A percentile compares a stretch with the other conserved stretches of the same genome.
Conservation (phyloP, 1,140 invertebrate genomes). For the Procambarus clarkii region DNA sequence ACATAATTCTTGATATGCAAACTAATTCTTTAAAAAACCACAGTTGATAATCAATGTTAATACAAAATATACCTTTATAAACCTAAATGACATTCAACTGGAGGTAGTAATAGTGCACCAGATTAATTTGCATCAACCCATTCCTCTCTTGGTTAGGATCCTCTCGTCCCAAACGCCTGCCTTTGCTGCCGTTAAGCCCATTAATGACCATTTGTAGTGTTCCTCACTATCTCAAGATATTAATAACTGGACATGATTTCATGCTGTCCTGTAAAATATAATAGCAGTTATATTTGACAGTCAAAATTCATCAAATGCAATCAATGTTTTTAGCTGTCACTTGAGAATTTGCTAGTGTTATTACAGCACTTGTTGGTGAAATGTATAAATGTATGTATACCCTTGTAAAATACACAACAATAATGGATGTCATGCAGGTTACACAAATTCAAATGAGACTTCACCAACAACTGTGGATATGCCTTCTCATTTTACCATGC, state of each 20-base stretch:
- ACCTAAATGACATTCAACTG: slow-evolving; percentile 14
- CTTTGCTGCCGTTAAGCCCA: background rate
- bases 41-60: slow-evolving; percentile 2
- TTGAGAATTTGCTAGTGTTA: background rate
- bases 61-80: slow-evolving; percentile 16
- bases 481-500: too few species aligned
- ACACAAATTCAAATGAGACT: too few species aligned
- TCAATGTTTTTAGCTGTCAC: background rate
- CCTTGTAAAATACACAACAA: too few species aligned
- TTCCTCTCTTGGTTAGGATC: background rate
- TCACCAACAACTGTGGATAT: too few species aligned
- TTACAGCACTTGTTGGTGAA: background rate
- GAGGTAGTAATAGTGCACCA: slow-evolving; percentile 45
- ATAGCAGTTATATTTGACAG: background rate
- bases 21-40: slow-evolving; percentile 5
- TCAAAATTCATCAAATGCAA: background rate
- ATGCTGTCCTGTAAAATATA: background rate
- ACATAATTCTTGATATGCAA: slow-evolving; percentile 23
- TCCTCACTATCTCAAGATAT: too few species aligned
- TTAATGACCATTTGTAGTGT: too few species aligned
- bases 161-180: background rate
- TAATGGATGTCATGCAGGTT: too few species aligned
- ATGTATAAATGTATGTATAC: too few species aligned
- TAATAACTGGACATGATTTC: background rate
- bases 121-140: slow-evolving; percentile 5